Conservation (phyloP, 2,888 invertebrate species). For the Calameuta pallipes region DNA sequence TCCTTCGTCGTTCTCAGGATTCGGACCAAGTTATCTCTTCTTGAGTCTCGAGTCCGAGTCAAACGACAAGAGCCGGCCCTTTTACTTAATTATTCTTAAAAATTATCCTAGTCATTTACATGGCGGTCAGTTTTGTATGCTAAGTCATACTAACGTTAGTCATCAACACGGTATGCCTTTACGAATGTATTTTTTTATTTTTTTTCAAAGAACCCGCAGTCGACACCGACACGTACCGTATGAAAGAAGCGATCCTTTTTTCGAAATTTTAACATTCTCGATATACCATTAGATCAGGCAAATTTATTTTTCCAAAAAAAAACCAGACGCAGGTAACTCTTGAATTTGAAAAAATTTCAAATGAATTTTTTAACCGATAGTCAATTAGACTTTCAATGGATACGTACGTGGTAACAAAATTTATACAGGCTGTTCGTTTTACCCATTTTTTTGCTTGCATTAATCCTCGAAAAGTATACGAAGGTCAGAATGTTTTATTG, state of each 20-base stretch:
- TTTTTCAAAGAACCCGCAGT: not conserved
- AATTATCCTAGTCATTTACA: not conserved
- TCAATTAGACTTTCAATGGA: not conserved
- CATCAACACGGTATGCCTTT: not conserved
- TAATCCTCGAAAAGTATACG: too few species aligned
- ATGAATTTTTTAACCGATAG: not conserved
- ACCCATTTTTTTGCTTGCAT: too few species aligned
- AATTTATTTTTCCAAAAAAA: not conserved
- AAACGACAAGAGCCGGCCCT: not conserved
- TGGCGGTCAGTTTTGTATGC: not conserved
- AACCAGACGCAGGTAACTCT: not conserved
- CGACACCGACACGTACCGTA: not conserved
- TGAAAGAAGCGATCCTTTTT: not conserved
- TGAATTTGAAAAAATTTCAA: not conserved
- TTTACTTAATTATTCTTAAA: not conserved
- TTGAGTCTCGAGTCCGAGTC: not conserved
- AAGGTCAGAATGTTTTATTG: not conserved
- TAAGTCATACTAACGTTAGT: not conserved
- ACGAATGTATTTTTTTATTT: not conserved
- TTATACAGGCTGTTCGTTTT: too few species aligned
- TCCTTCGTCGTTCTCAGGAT: slow-evolving; percentile 18
- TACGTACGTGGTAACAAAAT: not conserved
- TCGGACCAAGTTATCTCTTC: not conserved
- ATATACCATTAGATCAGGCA: not conserved
- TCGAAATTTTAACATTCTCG: not conserved